Percentiles rank a stretch among this genome's conserved stretches.
Evolutionary conservation across 2,113 vertebrate species (phyloP).

Genomic region (Pithys albifrons): DNA sequence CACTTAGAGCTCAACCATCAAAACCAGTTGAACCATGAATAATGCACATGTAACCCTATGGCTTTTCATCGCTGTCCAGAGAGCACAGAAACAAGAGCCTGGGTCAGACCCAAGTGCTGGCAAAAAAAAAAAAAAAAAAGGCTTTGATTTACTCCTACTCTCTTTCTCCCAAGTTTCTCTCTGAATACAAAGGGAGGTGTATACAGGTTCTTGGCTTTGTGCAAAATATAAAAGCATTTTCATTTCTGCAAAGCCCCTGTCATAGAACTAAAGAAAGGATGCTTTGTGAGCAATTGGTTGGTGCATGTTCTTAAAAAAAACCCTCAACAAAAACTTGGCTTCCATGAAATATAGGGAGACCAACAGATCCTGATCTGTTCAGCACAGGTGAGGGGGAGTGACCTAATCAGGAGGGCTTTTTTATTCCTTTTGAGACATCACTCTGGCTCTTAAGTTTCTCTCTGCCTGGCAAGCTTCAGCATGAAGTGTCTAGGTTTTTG

Average conservation of each 20-base stretch:
- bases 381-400: background rate
- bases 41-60: background rate
- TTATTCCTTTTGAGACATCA: background rate
- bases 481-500: background rate
- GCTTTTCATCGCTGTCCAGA: background rate
- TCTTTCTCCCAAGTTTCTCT: conserved; percentile 34
- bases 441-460: background rate
- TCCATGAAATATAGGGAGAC: background rate
- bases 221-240: conserved; percentile 49
- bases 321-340: background rate
- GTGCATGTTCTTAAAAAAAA: background rate
- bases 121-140: background rate
- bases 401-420: background rate
- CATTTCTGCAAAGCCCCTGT: conserved; percentile 5
- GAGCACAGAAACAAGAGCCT: background rate
- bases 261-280: conserved; percentile 11
- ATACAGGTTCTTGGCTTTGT: conserved; percentile 25
- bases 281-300: conserved; percentile 16
- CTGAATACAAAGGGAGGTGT: conserved; percentile 46
- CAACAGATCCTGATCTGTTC: background rate
- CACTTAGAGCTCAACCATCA: background rate
- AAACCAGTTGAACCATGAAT: background rate
- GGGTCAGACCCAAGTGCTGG: background rate
- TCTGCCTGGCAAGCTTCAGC: background rate
- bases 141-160: conserved; percentile 32